phyloP scores from a whole-genome alignment of 1,140 invertebrate species.

The Sarcophaga bullata region DNA sequence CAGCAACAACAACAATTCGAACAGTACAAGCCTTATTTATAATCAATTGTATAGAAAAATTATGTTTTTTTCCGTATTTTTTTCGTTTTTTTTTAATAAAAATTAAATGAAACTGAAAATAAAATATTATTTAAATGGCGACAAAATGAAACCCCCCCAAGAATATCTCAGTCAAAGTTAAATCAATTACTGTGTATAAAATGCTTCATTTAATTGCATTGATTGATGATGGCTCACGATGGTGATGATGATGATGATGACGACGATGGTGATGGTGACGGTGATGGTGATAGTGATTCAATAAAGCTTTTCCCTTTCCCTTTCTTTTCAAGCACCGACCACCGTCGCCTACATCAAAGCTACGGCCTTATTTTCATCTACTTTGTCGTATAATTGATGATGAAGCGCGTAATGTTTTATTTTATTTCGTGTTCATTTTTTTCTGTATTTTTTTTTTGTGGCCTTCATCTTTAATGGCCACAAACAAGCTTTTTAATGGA shows the following conservation, averaged over 20 bases:
- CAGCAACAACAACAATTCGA: too few species aligned
- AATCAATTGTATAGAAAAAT: background rate
- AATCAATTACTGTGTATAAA: slow-evolving; percentile 31
- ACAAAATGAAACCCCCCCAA: slow-evolving; percentile 21
- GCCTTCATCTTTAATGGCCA: background rate
- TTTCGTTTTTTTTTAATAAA: too few species aligned
- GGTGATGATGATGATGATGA: background rate
- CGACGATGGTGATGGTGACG: background rate
- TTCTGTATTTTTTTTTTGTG: background rate
- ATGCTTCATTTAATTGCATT: slow-evolving; percentile 40
- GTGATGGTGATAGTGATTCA: background rate
- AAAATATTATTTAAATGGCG: slow-evolving; percentile 25
- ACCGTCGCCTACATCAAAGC: background rate
- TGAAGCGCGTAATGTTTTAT: background rate
- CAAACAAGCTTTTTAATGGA: slow-evolving; percentile 2
- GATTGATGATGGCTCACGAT: slow-evolving; percentile 5
- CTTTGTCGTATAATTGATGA: slow-evolving; percentile 18
- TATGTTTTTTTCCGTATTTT: background rate
- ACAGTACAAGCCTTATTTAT: too few species aligned
- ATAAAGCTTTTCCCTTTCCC: background rate
- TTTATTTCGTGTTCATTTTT: background rate
- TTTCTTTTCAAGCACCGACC: background rate
- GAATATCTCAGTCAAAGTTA: slow-evolving; percentile 18
- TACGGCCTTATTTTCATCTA: background rate
- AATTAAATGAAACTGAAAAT: background rate